Percentiles rank a stretch among this genome's conserved stretches.
Evolutionary conservation across 2,797 vertebrate genomes (phyloP).

Genomic region (Lerista edwardsae): DNA sequence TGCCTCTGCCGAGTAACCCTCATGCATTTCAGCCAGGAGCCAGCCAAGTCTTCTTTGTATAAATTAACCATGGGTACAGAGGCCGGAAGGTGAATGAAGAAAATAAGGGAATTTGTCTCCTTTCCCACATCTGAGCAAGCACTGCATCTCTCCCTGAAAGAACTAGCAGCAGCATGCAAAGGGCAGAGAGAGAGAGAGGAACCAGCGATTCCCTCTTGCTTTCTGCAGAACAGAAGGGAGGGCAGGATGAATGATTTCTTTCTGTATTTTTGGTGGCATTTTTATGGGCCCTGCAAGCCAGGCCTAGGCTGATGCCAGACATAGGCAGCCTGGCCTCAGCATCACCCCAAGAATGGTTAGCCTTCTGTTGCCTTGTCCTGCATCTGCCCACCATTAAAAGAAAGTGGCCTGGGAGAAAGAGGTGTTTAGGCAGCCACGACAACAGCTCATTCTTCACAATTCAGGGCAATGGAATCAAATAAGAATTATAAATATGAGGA

Average conservation of each 20-base stretch:
- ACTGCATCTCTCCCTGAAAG: background rate
- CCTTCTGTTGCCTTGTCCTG: background rate
- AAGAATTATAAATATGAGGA: slow-evolving; percentile 5
- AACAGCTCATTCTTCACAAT: slow-evolving; percentile 5
- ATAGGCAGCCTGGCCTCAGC: background rate
- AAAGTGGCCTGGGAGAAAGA: background rate
- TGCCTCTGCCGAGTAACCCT: background rate
- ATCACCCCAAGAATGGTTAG: background rate
- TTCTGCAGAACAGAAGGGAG: background rate
- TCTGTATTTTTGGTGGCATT: background rate
- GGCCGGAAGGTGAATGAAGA: background rate
- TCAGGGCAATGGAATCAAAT: background rate
- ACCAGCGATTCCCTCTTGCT: background rate
- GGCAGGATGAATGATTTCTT: background rate
- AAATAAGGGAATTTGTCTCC: background rate
- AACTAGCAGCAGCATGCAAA: background rate
- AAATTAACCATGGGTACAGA: background rate
- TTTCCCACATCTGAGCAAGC: background rate
- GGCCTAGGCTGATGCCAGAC: background rate
- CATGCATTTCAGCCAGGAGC: background rate
- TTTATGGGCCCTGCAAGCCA: background rate
- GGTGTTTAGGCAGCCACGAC: background rate
- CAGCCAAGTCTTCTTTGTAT: background rate
- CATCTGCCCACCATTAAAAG: background rate
- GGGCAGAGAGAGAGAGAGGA: background rate